phyloP scores from a whole-genome alignment of 2,113 vertebrate species.

The Maccullochella peelii region DNA sequence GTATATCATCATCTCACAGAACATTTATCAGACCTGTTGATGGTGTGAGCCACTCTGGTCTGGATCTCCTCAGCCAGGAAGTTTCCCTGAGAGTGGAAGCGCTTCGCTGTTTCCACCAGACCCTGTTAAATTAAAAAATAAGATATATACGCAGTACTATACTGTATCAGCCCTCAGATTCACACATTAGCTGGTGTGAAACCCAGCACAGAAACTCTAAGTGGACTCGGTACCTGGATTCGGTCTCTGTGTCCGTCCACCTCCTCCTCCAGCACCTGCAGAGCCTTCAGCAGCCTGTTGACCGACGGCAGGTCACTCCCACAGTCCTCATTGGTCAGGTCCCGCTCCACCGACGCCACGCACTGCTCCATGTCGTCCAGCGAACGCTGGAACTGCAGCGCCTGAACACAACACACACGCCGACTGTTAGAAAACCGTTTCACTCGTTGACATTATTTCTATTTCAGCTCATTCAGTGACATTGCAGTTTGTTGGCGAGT shows the following conservation, averaged over 20 bases:
- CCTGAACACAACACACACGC: constrained; percentile 75
- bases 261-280: constrained; percentile 87
- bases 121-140: constrained; percentile 55
- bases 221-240: constrained; percentile 59
- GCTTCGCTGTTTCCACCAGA: constrained; percentile 82
- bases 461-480: too few species aligned
- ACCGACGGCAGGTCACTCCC: constrained; percentile 82
- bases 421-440: neutral
- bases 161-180: too few species aligned
- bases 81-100: constrained; percentile 83
- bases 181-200: too few species aligned
- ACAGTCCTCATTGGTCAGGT: constrained; percentile 77
- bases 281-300: constrained; percentile 84
- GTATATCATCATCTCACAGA: too few species aligned
- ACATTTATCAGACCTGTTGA: constrained; percentile 83
- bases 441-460: too few species aligned
- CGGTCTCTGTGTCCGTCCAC: constrained; percentile 80
- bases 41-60: constrained; percentile 81
- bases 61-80: constrained; percentile 87
- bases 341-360: constrained; percentile 84
- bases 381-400: constrained; percentile 84
- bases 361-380: constrained; percentile 87
- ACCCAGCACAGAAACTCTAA: neutral
- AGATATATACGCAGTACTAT: too few species aligned
- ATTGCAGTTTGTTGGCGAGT: too few species aligned